Percentiles rank a stretch among this genome's conserved stretches.
Conservation (phyloP, 2,888 invertebrate species). For the Ormia ochracea region DNA sequence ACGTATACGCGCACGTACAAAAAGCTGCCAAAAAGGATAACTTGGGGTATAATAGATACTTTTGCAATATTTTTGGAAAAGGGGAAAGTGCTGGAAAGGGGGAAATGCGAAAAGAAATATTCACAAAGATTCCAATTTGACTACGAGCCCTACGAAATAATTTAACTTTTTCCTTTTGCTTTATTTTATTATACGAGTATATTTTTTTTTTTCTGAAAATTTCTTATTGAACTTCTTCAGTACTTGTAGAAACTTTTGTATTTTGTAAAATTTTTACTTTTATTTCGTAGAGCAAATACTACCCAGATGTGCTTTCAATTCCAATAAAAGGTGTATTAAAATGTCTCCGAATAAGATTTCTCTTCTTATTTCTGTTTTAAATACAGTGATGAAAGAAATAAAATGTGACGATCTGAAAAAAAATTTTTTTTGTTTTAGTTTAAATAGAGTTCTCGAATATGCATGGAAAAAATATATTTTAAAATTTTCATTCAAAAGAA, state of each 20-base stretch:
- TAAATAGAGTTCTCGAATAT: too few relatives aligned
- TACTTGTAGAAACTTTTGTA: slow-evolving; percentile 11
- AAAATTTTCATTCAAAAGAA: too few relatives aligned
- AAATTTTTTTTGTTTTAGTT: slow-evolving; percentile 32
- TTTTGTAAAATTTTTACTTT: slow-evolving; percentile 10
- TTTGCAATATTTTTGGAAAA: neutral
- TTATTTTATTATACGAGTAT: neutral
- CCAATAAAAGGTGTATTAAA: slow-evolving; percentile 52
- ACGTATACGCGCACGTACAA: neutral
- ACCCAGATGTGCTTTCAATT: slow-evolving; percentile 62
- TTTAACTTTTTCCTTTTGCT: slow-evolving; percentile 44
- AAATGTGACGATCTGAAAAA: slow-evolving; percentile 43
- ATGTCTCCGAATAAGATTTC: too few relatives aligned
- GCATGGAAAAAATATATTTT: too few relatives aligned
- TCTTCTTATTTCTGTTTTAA: neutral
- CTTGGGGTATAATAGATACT: neutral
- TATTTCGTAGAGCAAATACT: slow-evolving; percentile 37
- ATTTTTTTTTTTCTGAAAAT: slow-evolving; percentile 6
- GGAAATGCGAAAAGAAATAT: slow-evolving; percentile 5
- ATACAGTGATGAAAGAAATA: neutral
- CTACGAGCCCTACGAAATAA: slow-evolving; percentile 56
- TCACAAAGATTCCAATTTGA: slow-evolving; percentile 57
- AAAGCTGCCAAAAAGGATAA: neutral
- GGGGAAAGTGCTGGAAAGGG: too few relatives aligned
- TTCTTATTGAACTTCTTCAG: slow-evolving; percentile 9